A percentile compares a stretch with the other conserved stretches of the same genome.
Conservation (phyloP, 2,113 vertebrate species). For the Ceuthmochares aereus region DNA sequence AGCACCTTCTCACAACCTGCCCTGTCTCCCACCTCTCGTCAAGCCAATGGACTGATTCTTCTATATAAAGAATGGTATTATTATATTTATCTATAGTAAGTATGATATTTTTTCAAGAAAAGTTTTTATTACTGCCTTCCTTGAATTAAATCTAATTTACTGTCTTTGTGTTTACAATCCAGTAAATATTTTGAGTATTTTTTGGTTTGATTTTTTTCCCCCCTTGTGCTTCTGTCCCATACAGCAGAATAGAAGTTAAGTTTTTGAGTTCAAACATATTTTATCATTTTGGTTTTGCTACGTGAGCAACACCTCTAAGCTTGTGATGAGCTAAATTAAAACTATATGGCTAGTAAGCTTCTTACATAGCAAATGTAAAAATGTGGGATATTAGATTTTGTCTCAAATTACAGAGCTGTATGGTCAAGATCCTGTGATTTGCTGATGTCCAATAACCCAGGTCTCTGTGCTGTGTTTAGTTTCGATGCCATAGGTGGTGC, state of each 20-base stretch:
- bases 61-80: not conserved
- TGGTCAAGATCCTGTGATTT: not conserved
- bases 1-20: not conserved
- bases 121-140: not conserved
- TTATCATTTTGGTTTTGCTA: not conserved
- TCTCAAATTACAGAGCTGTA: not conserved
- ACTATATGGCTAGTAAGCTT: not conserved
- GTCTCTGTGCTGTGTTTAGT: not conserved
- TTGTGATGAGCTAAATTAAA: not conserved
- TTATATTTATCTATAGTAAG: not conserved
- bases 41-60: not conserved
- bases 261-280: not conserved
- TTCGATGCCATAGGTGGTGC: not conserved
- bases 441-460: not conserved
- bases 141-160: not conserved
- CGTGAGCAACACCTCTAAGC: not conserved
- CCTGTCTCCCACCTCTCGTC: not conserved
- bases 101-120: not conserved
- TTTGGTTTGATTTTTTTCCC: fast-evolving
- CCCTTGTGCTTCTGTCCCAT: not conserved
- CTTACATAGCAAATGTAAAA: not conserved
- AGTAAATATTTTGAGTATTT: not conserved
- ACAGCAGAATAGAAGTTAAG: not conserved
- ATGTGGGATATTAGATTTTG: not conserved
- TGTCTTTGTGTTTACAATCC: not conserved